Evolutionary conservation across 35 echinoderm and acorn worm species (phyloP).

Genomic region (Amphiura filiformis): DNA sequence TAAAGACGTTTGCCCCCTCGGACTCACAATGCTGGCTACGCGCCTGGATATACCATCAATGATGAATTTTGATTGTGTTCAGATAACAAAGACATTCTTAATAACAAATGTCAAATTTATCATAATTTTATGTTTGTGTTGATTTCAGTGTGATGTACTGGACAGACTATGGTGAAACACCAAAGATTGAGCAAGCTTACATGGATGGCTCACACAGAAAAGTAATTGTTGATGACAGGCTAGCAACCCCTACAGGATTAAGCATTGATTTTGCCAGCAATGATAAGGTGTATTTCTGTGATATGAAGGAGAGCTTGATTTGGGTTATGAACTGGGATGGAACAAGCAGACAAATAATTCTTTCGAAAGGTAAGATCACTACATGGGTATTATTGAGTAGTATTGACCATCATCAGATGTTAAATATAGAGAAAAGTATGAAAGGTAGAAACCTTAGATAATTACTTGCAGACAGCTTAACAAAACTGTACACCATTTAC

Average conservation of each 20-base stretch:
- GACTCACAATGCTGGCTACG: no score
- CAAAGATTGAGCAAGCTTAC: constrained; percentile 74
- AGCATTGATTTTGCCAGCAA: constrained; percentile 69
- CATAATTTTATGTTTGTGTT: neutral
- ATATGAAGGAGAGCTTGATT: constrained; percentile 55
- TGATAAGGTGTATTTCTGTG: constrained; percentile 78
- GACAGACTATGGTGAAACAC: constrained; percentile 56
- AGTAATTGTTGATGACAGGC: neutral
- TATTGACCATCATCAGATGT: no score
- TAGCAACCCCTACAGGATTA: constrained; percentile 71
- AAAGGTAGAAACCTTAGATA: no score
- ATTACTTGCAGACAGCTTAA: no score
- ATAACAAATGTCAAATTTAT: no score
- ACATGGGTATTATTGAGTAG: no score
- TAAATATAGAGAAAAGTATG: no score
- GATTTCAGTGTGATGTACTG: constrained; percentile 77
- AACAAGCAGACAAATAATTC: constrained; percentile 20
- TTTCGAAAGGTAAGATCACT: no score
- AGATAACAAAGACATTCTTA: no score
- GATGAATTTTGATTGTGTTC: no score
- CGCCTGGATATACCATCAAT: neutral
- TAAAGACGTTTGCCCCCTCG: no score
- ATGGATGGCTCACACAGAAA: constrained; percentile 31
- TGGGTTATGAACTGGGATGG: constrained; percentile 86
- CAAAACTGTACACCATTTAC: no score